Evolutionary conservation across 2,113 vertebrate genomes (phyloP), one percentile per base, ranked within the genome.

Genomic region (Siphamia tubifer): DNA sequence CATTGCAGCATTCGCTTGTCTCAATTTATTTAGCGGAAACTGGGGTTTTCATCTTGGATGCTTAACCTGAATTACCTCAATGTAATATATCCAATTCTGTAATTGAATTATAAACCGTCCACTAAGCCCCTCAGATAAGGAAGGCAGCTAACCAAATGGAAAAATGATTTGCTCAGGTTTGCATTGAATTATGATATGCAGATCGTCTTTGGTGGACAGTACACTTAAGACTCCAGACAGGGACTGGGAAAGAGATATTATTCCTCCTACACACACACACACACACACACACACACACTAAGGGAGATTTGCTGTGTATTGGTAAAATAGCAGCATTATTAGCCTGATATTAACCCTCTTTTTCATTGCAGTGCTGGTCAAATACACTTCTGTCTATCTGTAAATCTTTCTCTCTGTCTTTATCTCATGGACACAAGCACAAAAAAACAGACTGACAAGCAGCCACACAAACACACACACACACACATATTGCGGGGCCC

Each of bases 161-260:
- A 69, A 80, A 85, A 74, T 68, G 69, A 84, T 86, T 82, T 81
- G 68, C 69, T 73, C 72, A 81, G 77, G 71, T 83, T 83, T 67
- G 62, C 68, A 81, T 49, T 77, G 76, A 79, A 75, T 85, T 73
- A 78, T 72, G 61, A 81, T 81, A 68, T 81, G 72, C 72, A 79
- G 79, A 74, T 77, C 27, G 10, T 69, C 49, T 76, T 61, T 66
- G 48, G 31, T 63, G 32, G 69, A 76, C 57, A 64, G 39, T 42
- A 53, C 52, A 68, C 25, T 64, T 56, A 47, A 62, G 63, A 76
- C 75, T 71, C 31, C 45, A 73, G 62, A 52, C 55, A 44, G 49
- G 21, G 34, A 65, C 36, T 62, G 47, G 52, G 53, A 54, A 63
- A 54, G 43, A 34, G 42, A 51, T 21, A 32, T 52, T 70, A 64